Conservation (phyloP, 2,888 invertebrate genomes). For the Cremastinae sp. region DNA sequence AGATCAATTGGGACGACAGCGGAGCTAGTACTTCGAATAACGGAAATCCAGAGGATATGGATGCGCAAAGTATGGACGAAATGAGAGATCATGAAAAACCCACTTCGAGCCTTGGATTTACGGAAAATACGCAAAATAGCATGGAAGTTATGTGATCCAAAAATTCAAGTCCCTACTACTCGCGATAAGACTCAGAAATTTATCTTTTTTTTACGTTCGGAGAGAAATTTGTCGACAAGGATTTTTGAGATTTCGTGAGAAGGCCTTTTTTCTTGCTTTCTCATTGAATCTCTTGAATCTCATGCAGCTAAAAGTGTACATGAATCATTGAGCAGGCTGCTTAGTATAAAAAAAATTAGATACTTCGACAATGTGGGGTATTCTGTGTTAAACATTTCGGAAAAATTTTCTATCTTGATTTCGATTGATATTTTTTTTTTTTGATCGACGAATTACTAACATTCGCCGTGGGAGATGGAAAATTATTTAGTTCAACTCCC, state of each 20-base stretch:
- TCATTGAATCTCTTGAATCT: background rate
- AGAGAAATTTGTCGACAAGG: background rate
- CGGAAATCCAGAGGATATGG: slow-evolving; percentile 74
- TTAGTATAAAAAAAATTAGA: too few relatives aligned
- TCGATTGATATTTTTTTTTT: slow-evolving; percentile 13
- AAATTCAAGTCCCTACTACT: slow-evolving; percentile 24
- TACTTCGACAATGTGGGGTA: too few relatives aligned
- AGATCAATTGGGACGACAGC: slow-evolving; percentile 97
- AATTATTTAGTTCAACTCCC: background rate
- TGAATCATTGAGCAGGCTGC: too few relatives aligned
- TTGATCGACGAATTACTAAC: background rate
- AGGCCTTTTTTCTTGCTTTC: background rate
- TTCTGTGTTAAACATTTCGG: slow-evolving; percentile 3
- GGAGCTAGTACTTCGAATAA: slow-evolving; percentile 72
- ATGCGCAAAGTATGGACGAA: slow-evolving; percentile 72
- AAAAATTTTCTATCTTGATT: slow-evolving; percentile 11
- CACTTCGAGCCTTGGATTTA: slow-evolving; percentile 75
- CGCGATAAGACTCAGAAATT: slow-evolving; percentile 36
- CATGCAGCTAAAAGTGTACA: background rate
- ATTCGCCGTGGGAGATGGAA: background rate
- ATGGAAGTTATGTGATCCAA: slow-evolving; percentile 79
- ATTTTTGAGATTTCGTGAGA: background rate
- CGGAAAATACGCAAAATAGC: slow-evolving; percentile 78
- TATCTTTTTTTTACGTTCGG: background rate
- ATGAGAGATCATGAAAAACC: slow-evolving; percentile 75